Evolutionary conservation across 2,888 invertebrate species (phyloP), one percentile per base, ranked within the genome.

Genomic region (Drepanosiphum platanoidis): DNA sequence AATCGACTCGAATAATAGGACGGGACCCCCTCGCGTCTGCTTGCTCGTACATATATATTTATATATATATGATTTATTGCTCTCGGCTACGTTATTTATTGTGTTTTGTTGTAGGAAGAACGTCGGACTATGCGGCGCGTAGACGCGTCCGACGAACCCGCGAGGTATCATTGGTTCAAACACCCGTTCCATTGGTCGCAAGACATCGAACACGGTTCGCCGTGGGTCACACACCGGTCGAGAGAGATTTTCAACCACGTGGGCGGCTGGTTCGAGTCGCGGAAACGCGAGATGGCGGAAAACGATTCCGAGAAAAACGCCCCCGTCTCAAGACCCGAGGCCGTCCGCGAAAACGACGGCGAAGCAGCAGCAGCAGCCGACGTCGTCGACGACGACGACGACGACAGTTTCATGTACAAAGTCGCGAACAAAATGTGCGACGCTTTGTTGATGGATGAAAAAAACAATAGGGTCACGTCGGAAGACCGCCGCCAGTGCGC

Each of bases 191-290:
- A 74, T 32, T 83, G 83, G 83, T 64, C 74, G 11, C 27, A 42
- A 64, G 66, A 83, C 13, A 74, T 74, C 18, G 83, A 83, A 64
- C 27, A 74, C 34, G 2, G 46, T 74, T 74, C 64, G 1, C 64
- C 74, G 46, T 83, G 83, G 83, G 74, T 83, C 27, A 32, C 32
- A 7, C 36, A 74, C 4, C 42, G 83, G 1, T 0, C 83, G 1
- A 83, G 11, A 46, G 83, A 83, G 32, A 83, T 83, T 5, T 30
- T 27, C n/a, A 18, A 83, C 39, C 15, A 74, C 27, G 83, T 74
- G 9, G 27, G 66, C 11, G 34, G 42, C 7, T 15, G 22, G 11
- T 42, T 34, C n/a, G 66, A 32, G 15, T 32, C 8, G 15, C n/a
- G 46, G n/a, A 39, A 15, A 42, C 36, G 11, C n/a, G 32, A 66